Conservation (phyloP, 1,140 invertebrate species). For the Nephotettix cincticeps region DNA sequence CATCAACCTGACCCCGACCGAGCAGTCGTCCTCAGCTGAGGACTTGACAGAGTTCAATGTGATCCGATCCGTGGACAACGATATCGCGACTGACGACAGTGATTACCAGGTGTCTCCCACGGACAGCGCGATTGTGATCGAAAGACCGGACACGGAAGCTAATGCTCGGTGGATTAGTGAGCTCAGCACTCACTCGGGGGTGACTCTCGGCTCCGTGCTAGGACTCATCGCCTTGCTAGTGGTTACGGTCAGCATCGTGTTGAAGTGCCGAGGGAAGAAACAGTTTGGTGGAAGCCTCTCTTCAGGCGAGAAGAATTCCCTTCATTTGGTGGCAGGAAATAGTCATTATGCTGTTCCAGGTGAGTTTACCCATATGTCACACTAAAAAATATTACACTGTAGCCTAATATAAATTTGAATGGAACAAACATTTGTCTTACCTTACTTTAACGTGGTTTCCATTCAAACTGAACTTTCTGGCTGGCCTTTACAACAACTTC, state of each 20-base stretch:
- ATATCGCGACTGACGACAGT: not conserved
- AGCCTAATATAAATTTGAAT: too few relatives aligned
- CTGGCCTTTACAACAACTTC: too few relatives aligned
- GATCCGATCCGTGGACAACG: not conserved
- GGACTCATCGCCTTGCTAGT: not conserved
- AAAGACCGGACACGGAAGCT: not conserved
- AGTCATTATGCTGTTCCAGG: conserved; percentile 23
- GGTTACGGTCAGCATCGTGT: not conserved
- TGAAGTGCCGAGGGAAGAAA: not conserved
- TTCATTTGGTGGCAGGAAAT: not conserved
- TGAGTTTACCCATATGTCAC: too few relatives aligned
- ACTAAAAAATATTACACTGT: too few relatives aligned
- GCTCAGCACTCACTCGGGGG: not conserved
- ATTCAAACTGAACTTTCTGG: too few relatives aligned
- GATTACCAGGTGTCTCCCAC: not conserved
- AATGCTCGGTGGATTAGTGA: not conserved
- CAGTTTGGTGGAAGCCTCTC: not conserved
- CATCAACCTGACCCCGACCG: not conserved
- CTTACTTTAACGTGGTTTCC: too few relatives aligned
- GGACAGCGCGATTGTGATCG: not conserved
- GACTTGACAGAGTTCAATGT: conserved; percentile 14
- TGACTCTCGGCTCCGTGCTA: conserved; percentile 3
- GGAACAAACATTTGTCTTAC: too few relatives aligned
- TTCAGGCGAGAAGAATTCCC: not conserved
- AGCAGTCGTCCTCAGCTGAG: not conserved